Evolutionary conservation across 1,140 invertebrate species (phyloP).

Genomic region (Drosophila rufa): DNA sequence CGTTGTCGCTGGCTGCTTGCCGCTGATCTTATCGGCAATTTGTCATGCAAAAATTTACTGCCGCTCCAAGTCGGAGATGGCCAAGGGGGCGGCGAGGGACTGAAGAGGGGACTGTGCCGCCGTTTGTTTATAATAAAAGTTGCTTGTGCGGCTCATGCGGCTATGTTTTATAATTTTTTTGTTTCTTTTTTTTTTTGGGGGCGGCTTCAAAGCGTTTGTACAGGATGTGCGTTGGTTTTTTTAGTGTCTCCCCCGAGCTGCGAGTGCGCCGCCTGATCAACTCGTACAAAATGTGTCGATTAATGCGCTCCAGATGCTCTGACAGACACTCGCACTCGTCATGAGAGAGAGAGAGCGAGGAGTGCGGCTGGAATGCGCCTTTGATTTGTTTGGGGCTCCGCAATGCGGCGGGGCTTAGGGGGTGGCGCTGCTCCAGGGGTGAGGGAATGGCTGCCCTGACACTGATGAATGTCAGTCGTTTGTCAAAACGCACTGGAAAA

Average conservation of each 20-base stretch:
- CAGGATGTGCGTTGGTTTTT: constrained; percentile 69
- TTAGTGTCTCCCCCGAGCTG: constrained; percentile 24
- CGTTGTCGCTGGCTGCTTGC: constrained; percentile 51
- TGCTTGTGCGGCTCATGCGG: constrained; percentile 56
- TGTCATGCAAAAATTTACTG: constrained; percentile 83
- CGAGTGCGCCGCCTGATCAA: constrained; percentile 55
- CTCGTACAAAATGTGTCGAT: constrained; percentile 80
- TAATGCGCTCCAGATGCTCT: constrained; percentile 82
- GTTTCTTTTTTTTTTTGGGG: constrained; percentile 30
- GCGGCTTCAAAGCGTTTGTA: constrained; percentile 72
- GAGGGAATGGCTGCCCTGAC: constrained; percentile 48
- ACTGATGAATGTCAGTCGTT: constrained; percentile 83
- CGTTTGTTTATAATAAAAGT: constrained; percentile 76
- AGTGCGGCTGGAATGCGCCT: constrained; percentile 72
- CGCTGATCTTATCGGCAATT: constrained; percentile 80
- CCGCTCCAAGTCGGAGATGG: constrained; percentile 34
- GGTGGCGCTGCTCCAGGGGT: background rate
- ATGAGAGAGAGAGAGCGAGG: constrained; percentile 14
- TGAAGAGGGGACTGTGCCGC: constrained; percentile 23
- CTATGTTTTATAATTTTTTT: constrained; percentile 49
- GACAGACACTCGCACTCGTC: constrained; percentile 47
- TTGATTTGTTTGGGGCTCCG: constrained; percentile 74
- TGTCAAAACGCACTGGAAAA: constrained; percentile 81
- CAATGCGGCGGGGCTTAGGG: constrained; percentile 9
- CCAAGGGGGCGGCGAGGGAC: background rate